Base-by-base conservation (phyloP, 2,888 invertebrate species). In the Sipunculus nudus region DNA sequence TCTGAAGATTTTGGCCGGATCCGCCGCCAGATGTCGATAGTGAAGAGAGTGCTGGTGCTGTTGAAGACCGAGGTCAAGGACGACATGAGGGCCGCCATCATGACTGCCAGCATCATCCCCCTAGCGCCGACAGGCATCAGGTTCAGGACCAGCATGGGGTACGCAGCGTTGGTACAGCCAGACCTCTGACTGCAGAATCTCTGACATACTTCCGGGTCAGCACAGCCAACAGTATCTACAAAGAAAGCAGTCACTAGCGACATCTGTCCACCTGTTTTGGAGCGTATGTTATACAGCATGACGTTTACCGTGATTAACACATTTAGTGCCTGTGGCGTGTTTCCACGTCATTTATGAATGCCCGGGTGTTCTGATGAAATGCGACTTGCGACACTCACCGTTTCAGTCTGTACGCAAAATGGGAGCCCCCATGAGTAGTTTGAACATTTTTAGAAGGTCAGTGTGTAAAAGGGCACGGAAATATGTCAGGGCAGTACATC, bases 21-120 rank as follows among this genome's bases (percentile, higher is more conserved):
- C 46, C 77, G 68, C 8, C 71, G 60, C 81, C 86, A 87, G 54
- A 87, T 83, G 71, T 87, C 87, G 72, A 87, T 84, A 1, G 87
- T 87, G 73, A 87, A 87, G 61, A 87, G 80, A 2, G 85, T 86
- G 48, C 85, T 85, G 55, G 85, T 84, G 50, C 86, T 86, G 77
- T 87, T 87, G 74, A 87, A 87, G 45, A 87, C 86, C 10, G 87
- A 87, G 1, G 86, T 86, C 31, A 87, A 73, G 13, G 85, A 86
- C 55, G 85, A 85, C 86, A 87, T 86, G 5, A 87, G 75, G 2
- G 87, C 87, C 6, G 87, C 85, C 73, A 87, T 70, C 82, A 87
- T 85, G 6, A 86, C 87, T 3, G 87, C 86, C 62, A 87, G 69
- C 84, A 84, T 84, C 21, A 84, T 60, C 29, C 84, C 84, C 4